These are phyloP conservation scores for Pangasius krempfi DNA, from an alignment of 2,797 vertebrate genomes.

Conservation along the genomic window DNA sequence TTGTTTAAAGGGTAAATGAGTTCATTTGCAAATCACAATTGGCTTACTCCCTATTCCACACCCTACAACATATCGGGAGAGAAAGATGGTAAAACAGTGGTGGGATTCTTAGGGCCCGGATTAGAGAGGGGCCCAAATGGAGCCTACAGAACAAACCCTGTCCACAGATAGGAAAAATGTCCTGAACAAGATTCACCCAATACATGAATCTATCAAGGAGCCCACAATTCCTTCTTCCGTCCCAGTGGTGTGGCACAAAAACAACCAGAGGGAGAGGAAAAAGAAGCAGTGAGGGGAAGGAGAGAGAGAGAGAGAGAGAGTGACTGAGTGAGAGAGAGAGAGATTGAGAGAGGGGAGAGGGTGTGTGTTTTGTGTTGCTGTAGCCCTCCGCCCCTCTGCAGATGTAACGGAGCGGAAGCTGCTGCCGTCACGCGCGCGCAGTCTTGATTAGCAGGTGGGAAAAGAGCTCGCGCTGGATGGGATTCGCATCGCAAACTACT, in stretches of 20 bases:
- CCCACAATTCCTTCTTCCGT: not conserved
- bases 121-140: not conserved
- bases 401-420: slow-evolving; percentile 36
- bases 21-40: not conserved
- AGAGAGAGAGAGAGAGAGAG: not conserved
- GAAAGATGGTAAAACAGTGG: not conserved
- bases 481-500: slow-evolving; percentile 56
- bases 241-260: not conserved
- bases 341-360: not conserved
- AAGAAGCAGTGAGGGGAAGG: not conserved
- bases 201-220: not conserved
- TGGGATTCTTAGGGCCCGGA: not conserved
- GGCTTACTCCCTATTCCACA: not conserved
- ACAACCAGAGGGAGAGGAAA: not conserved
- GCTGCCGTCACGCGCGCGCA: slow-evolving; percentile 48
- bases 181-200: not conserved
- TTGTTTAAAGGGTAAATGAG: not conserved
- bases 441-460: slow-evolving; percentile 34
- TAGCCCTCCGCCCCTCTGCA: slow-evolving; percentile 36
- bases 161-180: not conserved
- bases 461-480: slow-evolving; percentile 13
- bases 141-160: not conserved
- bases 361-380: slow-evolving; percentile 30
- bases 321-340: not conserved
- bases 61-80: too few species aligned